Base-by-base conservation (phyloP, 1,140 invertebrate genomes). In the Macrotrachela quadricornifera region DNA sequence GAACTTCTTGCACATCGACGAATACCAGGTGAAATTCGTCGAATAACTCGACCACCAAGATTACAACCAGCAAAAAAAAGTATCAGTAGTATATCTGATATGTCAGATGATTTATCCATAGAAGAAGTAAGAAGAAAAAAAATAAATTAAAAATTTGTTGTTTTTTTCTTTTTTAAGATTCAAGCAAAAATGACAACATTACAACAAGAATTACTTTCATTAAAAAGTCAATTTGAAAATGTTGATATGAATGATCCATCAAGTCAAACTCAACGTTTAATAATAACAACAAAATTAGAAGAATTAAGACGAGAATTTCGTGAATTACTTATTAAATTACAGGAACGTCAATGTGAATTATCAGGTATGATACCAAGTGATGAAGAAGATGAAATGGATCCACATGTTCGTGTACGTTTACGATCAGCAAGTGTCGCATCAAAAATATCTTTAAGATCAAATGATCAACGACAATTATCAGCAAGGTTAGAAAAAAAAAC, bases 371-470 rank as follows among this genome's bases (percentile, higher is more conserved):
- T 53, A 30, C 51, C 51, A 53, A 46, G 44, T 13, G 51, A 53
- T 40, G 51, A 53, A 15, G 51, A 53, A 48, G 51, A 53, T 47
- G 51, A 53, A 13, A 16, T 53, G 11, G 51, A 53, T 41, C 45
- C 51, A 15, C 11, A 47, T 41, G 51, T 46, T 10, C 18, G 51
- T 42, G 36, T 53, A 12, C 14, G 51, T 8, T 36, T 53, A 30
- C 42, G 51, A 12, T 53, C 51, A 10, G 46, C 39, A 11, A 46
- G 44, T 8, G 44, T 53, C 4, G 51, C 41, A n/a, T 47, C 44
- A 11, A 53, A 39, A 47, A 30, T 48, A 14, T 51, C 49, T 12
- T 15, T 36, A 37, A 42, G 49, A n/a, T 51, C 49, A 6, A 51
- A 51, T 30, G 21, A 30, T 30, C 21, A 30, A 30, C 21, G 21